Evolutionary conservation across 2,797 vertebrate species (phyloP).

Genomic region (Amniataba percoides): DNA sequence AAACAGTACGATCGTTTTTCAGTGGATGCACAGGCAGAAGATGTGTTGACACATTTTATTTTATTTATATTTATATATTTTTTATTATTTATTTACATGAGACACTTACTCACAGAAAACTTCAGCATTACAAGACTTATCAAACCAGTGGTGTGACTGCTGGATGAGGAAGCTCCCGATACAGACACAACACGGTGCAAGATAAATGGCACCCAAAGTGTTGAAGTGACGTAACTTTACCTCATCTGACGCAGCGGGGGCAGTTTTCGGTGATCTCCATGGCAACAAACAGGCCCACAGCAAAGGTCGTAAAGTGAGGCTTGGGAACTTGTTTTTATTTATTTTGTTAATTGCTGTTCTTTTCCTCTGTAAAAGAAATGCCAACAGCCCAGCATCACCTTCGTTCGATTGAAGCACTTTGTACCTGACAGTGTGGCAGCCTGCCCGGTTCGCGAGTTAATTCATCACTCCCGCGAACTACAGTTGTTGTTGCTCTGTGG

Average conservation of each 20-base stretch:
- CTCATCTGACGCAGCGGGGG: neutral
- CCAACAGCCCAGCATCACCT: neutral
- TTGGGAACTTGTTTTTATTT: neutral
- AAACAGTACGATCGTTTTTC: neutral
- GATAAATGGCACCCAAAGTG: neutral
- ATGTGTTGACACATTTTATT: neutral
- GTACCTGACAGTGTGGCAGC: neutral
- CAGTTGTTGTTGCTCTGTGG: neutral
- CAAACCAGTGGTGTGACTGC: neutral
- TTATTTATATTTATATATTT: neutral
- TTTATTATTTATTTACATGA: too few species aligned
- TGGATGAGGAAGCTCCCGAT: neutral
- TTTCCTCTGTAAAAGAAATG: neutral
- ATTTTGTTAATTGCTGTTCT: neutral
- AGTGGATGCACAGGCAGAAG: neutral
- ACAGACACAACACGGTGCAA: neutral
- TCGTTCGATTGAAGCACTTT: neutral
- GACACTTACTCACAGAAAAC: too few species aligned
- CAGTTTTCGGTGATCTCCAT: neutral
- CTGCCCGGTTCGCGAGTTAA: neutral
- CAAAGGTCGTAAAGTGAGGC: neutral
- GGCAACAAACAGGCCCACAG: neutral
- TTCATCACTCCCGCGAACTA: neutral
- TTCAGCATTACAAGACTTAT: neutral
- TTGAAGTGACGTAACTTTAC: neutral